Evolutionary conservation across 2,888 invertebrate genomes (phyloP).

Genomic region (Leistus spinibarbis): DNA sequence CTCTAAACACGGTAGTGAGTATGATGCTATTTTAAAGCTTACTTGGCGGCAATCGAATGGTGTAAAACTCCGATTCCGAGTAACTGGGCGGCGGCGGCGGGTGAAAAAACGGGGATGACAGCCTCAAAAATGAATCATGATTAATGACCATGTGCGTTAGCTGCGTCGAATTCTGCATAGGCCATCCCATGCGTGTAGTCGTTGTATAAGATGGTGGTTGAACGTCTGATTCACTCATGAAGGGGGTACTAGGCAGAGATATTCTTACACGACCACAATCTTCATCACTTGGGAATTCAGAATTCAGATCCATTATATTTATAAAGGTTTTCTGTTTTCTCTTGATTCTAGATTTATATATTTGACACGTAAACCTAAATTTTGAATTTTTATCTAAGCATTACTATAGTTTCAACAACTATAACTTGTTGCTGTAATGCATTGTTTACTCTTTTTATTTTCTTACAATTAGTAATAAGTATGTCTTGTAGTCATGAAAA

Average conservation of each 20-base stretch:
- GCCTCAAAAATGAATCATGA: conserved; percentile 40
- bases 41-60: neutral
- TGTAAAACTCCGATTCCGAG: conserved; percentile 40
- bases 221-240: neutral
- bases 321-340: neutral
- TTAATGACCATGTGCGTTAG: neutral
- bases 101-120: conserved; percentile 47
- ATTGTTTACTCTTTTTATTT: too few relatives aligned
- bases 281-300: neutral
- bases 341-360: neutral
- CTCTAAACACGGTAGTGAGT: neutral
- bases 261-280: neutral
- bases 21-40: neutral
- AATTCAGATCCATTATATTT: neutral
- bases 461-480: too few relatives aligned
- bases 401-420: neutral
- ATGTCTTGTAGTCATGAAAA: too few relatives aligned
- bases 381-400: neutral
- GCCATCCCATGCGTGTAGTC: neutral
- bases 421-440: too few relatives aligned
- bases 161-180: neutral
- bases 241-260: neutral
- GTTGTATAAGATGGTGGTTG: neutral
- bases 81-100: conserved; percentile 47
- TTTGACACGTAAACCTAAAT: neutral